Conservation (phyloP, 2,888 invertebrate species). For the Noctua janthina region DNA sequence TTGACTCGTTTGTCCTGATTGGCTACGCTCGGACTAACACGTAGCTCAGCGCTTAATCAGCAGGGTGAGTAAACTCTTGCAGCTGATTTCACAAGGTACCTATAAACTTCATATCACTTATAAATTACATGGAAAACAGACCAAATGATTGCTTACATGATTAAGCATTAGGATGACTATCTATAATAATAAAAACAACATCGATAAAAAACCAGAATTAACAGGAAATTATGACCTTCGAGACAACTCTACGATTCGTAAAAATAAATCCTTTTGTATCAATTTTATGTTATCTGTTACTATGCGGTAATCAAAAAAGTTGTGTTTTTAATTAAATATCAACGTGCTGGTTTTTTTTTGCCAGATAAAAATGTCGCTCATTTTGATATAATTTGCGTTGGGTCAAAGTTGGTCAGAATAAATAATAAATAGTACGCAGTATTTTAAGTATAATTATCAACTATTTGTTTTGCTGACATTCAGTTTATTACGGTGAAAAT, state of each 20-base stretch:
- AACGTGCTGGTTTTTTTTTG: constrained; percentile 1
- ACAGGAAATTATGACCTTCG: constrained; percentile 43
- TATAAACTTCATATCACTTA: neutral
- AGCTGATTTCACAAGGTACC: neutral
- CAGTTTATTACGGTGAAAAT: neutral
- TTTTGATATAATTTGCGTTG: constrained; percentile 21
- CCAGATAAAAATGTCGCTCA: constrained; percentile 18
- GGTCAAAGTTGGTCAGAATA: constrained; percentile 50
- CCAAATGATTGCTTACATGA: constrained; percentile 10
- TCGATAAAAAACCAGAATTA: constrained; percentile 32
- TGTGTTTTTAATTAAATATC: constrained; percentile 31
- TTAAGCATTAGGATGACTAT: constrained; percentile 24
- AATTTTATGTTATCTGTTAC: constrained; percentile 51
- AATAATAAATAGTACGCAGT: constrained; percentile 6
- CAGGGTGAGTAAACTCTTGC: constrained; percentile 16
- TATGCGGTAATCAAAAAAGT: constrained; percentile 49
- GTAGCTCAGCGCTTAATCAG: neutral
- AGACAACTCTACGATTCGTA: constrained; percentile 28
- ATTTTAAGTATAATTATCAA: constrained; percentile 13
- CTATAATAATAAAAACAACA: constrained; percentile 24
- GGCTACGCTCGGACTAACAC: constrained; percentile 20
- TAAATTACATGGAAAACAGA: constrained; percentile 15
- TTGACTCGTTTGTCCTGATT: neutral
- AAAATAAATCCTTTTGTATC: constrained; percentile 31
- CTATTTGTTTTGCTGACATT: constrained; percentile 24